These are phyloP conservation scores for Griposia aprilina DNA, from an alignment of 2,888 invertebrate genomes.

Conservation along the genomic window DNA sequence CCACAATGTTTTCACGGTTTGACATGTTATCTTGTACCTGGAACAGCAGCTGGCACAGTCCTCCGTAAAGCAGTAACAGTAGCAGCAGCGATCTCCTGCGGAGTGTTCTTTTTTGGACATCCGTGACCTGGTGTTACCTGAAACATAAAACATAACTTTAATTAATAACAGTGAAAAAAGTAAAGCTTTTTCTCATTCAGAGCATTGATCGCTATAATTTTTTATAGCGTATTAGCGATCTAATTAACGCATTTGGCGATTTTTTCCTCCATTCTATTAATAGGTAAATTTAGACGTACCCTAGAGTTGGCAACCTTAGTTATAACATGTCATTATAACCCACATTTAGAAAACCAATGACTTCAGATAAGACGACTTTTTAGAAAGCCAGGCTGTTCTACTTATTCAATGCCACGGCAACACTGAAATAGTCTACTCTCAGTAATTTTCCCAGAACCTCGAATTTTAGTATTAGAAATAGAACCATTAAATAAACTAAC, in stretches of 20 bases:
- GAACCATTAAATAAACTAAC: background rate
- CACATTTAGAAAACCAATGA: no score
- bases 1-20: background rate
- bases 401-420: background rate
- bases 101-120: constrained; percentile 91
- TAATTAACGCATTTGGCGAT: no score
- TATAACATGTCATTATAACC: no score
- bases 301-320: no score
- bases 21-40: constrained; percentile 74
- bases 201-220: no score
- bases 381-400: no score
- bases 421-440: background rate
- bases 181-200: no score
- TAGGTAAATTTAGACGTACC: no score
- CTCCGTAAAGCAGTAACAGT: constrained; percentile 97
- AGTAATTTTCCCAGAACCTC: background rate
- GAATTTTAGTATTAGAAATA: background rate
- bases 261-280: no score
- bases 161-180: no score
- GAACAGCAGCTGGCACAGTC: constrained; percentile 98
- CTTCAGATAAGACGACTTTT: no score
- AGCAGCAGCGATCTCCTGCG: constrained; percentile 95
- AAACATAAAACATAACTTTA: background rate
- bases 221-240: no score
- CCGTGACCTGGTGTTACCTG: constrained; percentile 94